phyloP scores from a whole-genome alignment of 2,113 vertebrate species.

The Rhynchopsitta pachyrhyncha region DNA sequence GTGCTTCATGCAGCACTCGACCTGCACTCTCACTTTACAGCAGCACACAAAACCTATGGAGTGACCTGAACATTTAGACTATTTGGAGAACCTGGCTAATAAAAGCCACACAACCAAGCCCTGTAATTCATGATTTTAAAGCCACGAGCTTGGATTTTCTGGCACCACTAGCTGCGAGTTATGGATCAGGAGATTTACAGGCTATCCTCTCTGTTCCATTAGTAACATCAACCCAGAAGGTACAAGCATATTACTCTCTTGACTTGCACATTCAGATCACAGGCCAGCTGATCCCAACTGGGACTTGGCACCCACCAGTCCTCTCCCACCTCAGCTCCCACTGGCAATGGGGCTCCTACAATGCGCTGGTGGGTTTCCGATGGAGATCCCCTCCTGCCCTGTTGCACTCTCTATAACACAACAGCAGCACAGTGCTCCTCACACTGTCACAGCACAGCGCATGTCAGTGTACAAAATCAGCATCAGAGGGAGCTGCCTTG shows the following conservation, averaged over 20 bases:
- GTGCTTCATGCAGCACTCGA: background rate
- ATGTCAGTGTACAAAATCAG: rapidly evolving
- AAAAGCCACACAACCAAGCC: background rate
- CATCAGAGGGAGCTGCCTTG: background rate
- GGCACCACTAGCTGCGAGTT: background rate
- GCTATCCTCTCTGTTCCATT: background rate
- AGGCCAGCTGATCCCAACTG: rapidly evolving
- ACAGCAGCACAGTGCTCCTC: background rate
- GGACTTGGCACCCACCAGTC: background rate
- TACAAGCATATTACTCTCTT: background rate
- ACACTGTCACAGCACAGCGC: background rate
- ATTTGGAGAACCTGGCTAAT: background rate
- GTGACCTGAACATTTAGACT: background rate
- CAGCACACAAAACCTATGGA: background rate
- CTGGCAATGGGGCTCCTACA: rapidly evolving
- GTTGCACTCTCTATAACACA: background rate
- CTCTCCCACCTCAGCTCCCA: background rate
- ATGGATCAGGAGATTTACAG: background rate
- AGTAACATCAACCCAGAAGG: background rate
- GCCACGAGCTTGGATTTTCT: background rate
- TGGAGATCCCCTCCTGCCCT: background rate
- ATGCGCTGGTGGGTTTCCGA: rapidly evolving
- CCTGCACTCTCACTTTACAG: background rate
- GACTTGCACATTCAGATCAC: rapidly evolving
- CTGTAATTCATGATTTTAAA: background rate